Conservation (phyloP, 1,140 invertebrate genomes). For the Zophobas morio region DNA sequence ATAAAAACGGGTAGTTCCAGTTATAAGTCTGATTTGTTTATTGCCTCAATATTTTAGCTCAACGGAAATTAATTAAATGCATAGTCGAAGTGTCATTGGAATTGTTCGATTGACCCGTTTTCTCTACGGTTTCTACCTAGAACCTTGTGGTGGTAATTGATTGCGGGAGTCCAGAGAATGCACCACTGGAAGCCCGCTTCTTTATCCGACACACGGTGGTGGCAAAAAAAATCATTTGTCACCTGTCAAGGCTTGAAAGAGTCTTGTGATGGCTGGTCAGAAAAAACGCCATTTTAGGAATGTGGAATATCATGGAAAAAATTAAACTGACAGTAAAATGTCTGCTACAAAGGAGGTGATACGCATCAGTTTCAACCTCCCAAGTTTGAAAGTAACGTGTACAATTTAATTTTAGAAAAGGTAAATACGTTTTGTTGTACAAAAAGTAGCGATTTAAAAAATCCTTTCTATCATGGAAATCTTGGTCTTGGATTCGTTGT, state of each 20-base stretch:
- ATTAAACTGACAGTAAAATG: too few relatives aligned
- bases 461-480: too few relatives aligned
- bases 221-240: slow-evolving; percentile 56
- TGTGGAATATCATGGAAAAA: too few relatives aligned
- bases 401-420: too few relatives aligned
- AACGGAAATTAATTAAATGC: slow-evolving; percentile 7
- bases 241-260: slow-evolving; percentile 45
- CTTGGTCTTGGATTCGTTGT: too few relatives aligned
- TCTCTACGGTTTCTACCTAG: slow-evolving; percentile 6
- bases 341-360: too few relatives aligned
- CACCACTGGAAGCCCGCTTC: slow-evolving; percentile 48
- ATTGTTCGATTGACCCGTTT: slow-evolving; percentile 43
- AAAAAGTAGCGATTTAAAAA: too few relatives aligned
- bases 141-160: neutral
- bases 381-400: too few relatives aligned
- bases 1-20: slow-evolving; percentile 13
- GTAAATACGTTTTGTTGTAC: too few relatives aligned
- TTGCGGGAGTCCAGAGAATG: slow-evolving; percentile 1
- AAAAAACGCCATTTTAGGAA: too few relatives aligned
- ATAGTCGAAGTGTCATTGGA: slow-evolving; percentile 1
- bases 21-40: slow-evolving; percentile 2
- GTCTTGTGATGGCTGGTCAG: too few relatives aligned
- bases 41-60: neutral
- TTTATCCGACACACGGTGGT: slow-evolving; percentile 52
- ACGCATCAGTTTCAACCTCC: too few relatives aligned